Conservation (phyloP, 2,113 vertebrate species). For the Chaetops frenatus region DNA sequence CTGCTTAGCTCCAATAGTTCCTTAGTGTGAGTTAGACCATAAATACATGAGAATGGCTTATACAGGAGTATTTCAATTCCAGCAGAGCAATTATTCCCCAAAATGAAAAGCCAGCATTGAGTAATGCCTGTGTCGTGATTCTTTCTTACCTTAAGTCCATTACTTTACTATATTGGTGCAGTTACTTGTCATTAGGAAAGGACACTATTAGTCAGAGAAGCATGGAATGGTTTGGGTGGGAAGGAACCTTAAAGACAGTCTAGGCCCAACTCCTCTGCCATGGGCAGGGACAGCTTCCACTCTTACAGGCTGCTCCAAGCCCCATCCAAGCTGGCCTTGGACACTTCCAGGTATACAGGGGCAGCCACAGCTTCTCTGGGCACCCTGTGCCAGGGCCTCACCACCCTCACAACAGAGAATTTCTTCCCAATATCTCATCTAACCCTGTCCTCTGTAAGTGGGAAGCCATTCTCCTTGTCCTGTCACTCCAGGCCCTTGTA, state of each 20-base stretch:
- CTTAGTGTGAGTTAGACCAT: rapidly evolving
- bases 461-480: neutral
- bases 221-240: neutral
- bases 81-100: neutral
- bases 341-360: neutral
- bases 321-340: neutral
- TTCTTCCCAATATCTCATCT: neutral
- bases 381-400: neutral
- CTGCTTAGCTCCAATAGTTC: neutral
- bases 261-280: neutral
- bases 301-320: rapidly evolving
- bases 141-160: neutral
- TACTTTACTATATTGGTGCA: neutral
- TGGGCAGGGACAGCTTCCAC: rapidly evolving
- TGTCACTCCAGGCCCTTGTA: neutral
- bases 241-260: neutral
- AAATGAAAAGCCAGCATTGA: neutral
- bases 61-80: neutral
- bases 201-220: neutral
- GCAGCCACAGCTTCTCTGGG: neutral
- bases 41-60: neutral
- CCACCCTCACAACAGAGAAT: neutral
- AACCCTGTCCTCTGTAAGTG: neutral
- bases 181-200: neutral
- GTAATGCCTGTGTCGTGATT: rapidly evolving